Evolutionary conservation across 2,797 vertebrate genomes (phyloP), one percentile per base, ranked within the genome.

Genomic region (Eutrigla gurnardus): DNA sequence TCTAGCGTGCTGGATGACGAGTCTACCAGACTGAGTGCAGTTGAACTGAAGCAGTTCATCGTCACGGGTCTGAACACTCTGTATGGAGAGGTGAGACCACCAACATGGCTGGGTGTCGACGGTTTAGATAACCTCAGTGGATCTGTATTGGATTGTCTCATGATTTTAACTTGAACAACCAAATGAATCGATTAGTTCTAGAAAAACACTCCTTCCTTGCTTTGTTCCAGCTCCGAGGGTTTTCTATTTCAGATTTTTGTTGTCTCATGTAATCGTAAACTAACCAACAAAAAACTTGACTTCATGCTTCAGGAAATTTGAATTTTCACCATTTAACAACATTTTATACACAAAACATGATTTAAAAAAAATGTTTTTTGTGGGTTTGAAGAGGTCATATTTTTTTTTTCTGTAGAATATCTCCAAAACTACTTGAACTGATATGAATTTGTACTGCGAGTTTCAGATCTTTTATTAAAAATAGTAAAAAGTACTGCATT

Each of bases 11-110:
- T 97, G 83, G 92, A 96, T 33, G 94, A 96, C 59, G 86, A 80
- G 8, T 91, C 76, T 0, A 73, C 86, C 78, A 90, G 74, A 58
- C 74, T 96, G 13, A 95, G 66, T 65, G 94, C 84, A 1, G 94
- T 94, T 1, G 94, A 97, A 35, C 95, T 98, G 78, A 98, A 98
- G 85, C 95, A 94, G n/a, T 89, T 98, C 32, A 95, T 99, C 79
- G 75, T 96, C 84, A 88, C 93, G 0, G 96, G 96, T 33, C 90
- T 99, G 65, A 95, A 88, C 86, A 95, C 91, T 53, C 91, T 99
- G 55, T 95, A 95, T 50, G 98, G 98, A 83, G 97, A 98, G 96
- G 98, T 98, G 90, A 57, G 86, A 4, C 46, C 40, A 63, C 6
- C 2, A 33, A n/a, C 36, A 7, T 0, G 0, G 15, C n/a, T 2